Percentiles rank a stretch among this genome's conserved stretches.
phyloP scores from a whole-genome alignment of 2,113 vertebrate species.

The Oceanodroma tethys region DNA sequence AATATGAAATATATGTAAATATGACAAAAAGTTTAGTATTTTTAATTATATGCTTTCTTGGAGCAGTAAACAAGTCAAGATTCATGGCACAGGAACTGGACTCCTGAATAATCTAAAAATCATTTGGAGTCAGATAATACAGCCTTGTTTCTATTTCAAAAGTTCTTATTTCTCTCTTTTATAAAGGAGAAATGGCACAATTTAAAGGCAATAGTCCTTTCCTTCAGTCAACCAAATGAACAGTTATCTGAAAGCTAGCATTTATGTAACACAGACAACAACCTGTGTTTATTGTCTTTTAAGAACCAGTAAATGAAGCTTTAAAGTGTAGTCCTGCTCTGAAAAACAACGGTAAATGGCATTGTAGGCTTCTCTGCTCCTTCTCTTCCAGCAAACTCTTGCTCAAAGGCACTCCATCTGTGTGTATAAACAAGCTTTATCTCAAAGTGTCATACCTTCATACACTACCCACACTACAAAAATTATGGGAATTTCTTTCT shows the following conservation, averaged over 20 bases:
- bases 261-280: not conserved
- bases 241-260: not conserved
- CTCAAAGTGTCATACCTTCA: not conserved
- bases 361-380: not conserved
- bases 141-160: not conserved
- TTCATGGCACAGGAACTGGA: not conserved
- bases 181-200: not conserved
- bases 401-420: not conserved
- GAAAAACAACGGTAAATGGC: not conserved
- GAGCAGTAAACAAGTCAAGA: not conserved
- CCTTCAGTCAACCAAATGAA: not conserved
- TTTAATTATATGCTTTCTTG: not conserved
- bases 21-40: not conserved
- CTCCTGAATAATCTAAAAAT: not conserved
- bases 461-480: not conserved
- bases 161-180: not conserved
- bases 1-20: not conserved
- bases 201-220: not conserved
- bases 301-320: not conserved
- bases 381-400: not conserved
- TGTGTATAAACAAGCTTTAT: not conserved
- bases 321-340: not conserved
- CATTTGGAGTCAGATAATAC: not conserved
- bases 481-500: not conserved
- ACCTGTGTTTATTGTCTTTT: not conserved